phyloP scores from a whole-genome alignment of 2,888 invertebrate species.

The Noctua pronuba region DNA sequence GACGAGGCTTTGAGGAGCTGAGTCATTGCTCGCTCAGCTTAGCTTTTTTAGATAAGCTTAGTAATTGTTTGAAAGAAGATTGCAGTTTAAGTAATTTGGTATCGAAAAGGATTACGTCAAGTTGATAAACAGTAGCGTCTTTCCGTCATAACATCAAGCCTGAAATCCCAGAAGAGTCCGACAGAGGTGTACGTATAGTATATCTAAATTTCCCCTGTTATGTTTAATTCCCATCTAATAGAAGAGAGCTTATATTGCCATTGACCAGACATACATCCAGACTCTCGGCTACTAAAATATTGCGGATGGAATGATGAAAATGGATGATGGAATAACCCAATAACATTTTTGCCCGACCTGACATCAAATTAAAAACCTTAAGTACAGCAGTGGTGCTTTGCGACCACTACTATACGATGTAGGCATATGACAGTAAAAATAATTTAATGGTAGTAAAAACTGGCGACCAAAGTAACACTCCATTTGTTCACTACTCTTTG shows the following conservation, averaged over 20 bases:
- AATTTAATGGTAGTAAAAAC: background rate
- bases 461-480: background rate
- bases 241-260: no score
- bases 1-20: conserved; percentile 1
- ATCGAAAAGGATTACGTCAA: background rate
- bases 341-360: background rate
- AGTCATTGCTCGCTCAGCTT: conserved; percentile 38
- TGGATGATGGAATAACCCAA: no score
- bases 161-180: no score
- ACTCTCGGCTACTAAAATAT: no score
- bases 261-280: no score
- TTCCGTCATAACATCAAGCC: background rate
- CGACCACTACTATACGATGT: no score
- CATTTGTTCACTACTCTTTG: background rate
- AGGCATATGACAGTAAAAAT: background rate
- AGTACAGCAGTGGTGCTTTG: background rate
- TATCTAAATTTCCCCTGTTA: no score
- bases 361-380: background rate
- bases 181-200: no score
- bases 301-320: no score
- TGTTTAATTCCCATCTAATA: no score
- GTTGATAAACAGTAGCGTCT: background rate
- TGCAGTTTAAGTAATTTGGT: background rate
- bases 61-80: background rate
- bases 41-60: background rate